Evolutionary conservation across 2,113 vertebrate species (phyloP).

Genomic region (Odontophorus gujanensis): DNA sequence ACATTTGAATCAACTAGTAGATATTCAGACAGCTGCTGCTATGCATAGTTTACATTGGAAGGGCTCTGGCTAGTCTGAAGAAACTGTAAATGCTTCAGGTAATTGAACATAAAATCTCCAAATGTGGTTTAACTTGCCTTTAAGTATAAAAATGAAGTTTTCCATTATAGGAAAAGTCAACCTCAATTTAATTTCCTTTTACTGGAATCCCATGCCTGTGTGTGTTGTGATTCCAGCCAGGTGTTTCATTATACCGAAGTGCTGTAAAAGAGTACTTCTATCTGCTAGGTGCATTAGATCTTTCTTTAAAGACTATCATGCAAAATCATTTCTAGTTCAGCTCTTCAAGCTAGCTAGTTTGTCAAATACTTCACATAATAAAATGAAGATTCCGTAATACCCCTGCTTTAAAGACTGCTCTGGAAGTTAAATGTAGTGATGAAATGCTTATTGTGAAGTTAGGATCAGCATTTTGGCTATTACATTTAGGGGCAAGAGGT

Average conservation of each 20-base stretch:
- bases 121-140: slow-evolving; percentile 1
- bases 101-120: neutral
- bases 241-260: slow-evolving; percentile 31
- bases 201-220: neutral
- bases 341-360: neutral
- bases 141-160: neutral
- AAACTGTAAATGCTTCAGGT: neutral
- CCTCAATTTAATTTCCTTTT: slow-evolving; percentile 16
- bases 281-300: neutral
- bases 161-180: neutral
- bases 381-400: neutral
- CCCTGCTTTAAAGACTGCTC: neutral
- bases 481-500: neutral
- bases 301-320: neutral
- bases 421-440: neutral
- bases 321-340: neutral
- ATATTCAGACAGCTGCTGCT: neutral
- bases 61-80: neutral
- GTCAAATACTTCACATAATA: neutral
- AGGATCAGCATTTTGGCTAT: neutral
- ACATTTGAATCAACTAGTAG: neutral
- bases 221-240: neutral
- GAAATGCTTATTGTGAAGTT: neutral
- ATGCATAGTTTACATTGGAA: neutral
- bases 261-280: neutral